Evolutionary conservation across 2,888 invertebrate genomes (phyloP).

Genomic region (Tethea ocularis): DNA sequence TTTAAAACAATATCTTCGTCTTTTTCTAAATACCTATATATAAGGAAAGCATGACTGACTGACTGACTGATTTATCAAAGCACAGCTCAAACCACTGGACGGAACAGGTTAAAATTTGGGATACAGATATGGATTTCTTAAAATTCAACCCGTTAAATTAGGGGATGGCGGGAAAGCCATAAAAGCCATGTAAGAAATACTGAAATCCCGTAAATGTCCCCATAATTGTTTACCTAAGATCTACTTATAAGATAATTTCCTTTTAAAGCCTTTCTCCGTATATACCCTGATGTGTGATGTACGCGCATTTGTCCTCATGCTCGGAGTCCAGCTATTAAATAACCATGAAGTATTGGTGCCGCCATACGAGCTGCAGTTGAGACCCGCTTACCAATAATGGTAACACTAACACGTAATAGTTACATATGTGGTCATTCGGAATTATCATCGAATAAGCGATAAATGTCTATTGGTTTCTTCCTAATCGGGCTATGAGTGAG

Average conservation of each 20-base stretch:
- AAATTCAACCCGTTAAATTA: no score
- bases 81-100: no score
- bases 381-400: background rate
- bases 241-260: background rate
- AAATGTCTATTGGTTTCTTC: constrained; percentile 2
- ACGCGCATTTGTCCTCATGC: background rate
- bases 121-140: no score
- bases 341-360: constrained; percentile 10
- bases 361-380: background rate
- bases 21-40: no score
- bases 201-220: background rate
- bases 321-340: constrained; percentile 8
- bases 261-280: background rate
- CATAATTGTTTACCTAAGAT: background rate
- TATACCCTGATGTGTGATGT: background rate
- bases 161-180: no score
- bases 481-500: background rate
- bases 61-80: no score
- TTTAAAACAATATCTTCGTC: no score
- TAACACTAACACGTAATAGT: background rate
- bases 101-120: no score
- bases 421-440: background rate
- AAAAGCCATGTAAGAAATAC: no score
- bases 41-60: no score
- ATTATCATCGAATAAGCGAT: constrained; percentile 5